Evolutionary conservation across 2,113 vertebrate species (phyloP), one percentile per base, ranked within the genome.

Genomic region (Acanthochromis polyacanthus): DNA sequence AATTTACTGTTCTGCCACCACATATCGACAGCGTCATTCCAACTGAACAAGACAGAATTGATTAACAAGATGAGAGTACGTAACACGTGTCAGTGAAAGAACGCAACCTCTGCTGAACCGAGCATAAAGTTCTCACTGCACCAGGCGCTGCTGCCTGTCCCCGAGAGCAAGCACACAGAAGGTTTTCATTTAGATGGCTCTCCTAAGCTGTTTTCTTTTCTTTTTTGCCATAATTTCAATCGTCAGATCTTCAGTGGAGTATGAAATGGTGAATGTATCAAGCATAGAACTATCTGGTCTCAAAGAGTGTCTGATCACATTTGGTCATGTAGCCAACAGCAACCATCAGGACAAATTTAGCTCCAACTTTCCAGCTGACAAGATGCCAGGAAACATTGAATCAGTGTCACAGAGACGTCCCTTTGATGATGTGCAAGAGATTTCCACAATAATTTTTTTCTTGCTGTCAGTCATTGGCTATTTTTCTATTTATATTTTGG

Each of bases 401-500:
- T 40, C 50, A 36, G 20, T 52, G 62, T 69, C 68, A 61, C n/a
- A 79, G 20, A 58, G 50, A 58, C 66, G 32, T 57, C 65, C n/a
- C 23, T 19, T 50, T 32, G 11, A 19, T 46, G 64, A 81, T 5
- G 10, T 17, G 25, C 9, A 51, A 28, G 20, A 38, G 10, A 40
- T 63, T 71, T 46, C 40, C 22, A 60, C 28, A 36, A 50, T 36
- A 0, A 45, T 17, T 60, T 55, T 17, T 14, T 72, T 78, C 22
- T 53, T 2, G 20, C 22, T 5, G 20, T 64, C 22, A 50, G 60
- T 73, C 55, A 60, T 4, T 46, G 53, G 7, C 11, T 19, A n/a
- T 57, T 19, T 73, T 19, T 36, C 19, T 1, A 10, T 55, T 48
- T 16, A 45, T 56, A 30, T 55, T 64, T 36, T 28, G 51, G 23